These are phyloP conservation scores for Harpegnathos saltator DNA, from an alignment of 1,140 invertebrate genomes.

Conservation along the genomic window DNA sequence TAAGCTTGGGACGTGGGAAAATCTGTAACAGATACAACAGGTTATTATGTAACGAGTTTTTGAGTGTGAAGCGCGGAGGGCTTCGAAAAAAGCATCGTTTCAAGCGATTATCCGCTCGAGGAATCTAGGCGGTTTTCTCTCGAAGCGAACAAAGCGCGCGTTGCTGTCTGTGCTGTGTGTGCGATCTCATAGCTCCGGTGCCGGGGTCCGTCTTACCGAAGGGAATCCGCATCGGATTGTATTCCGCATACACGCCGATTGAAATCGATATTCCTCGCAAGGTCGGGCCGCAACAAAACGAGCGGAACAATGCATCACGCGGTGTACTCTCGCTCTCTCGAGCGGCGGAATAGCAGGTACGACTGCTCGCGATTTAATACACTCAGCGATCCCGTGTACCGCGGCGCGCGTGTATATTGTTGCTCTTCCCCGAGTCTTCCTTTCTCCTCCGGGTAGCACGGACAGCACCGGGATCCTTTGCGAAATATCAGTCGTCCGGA, in stretches of 20 bases:
- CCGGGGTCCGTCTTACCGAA: constrained; percentile 65
- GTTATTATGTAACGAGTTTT: constrained; percentile 19
- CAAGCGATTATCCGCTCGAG: constrained; percentile 40
- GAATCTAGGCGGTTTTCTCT: constrained; percentile 13
- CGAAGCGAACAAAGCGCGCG: constrained; percentile 57
- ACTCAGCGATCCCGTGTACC: constrained; percentile 23
- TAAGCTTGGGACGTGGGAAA: background rate
- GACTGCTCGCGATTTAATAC: constrained; percentile 73
- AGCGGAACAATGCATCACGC: constrained; percentile 77
- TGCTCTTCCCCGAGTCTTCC: background rate
- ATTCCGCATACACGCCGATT: constrained; percentile 78
- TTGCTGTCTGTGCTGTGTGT: background rate
- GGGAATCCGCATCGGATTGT: constrained; percentile 77
- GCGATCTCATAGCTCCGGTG: constrained; percentile 41
- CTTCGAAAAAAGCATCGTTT: constrained; percentile 17
- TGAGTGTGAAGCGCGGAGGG: constrained; percentile 12
- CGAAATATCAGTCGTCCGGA: background rate
- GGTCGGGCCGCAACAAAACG: constrained; percentile 77
- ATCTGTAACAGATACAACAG: constrained; percentile 2
- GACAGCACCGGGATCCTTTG: background rate
- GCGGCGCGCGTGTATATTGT: constrained; percentile 26
- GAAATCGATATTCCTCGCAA: constrained; percentile 82
- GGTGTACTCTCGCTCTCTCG: constrained; percentile 58
- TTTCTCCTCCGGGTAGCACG: background rate
- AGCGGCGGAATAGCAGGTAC: constrained; percentile 67